A percentile compares a stretch with the other conserved stretches of the same genome.
These are phyloP conservation scores for Pseudobourletiella spinata DNA, from an alignment of 1,140 invertebrate species.

Conservation along the genomic window DNA sequence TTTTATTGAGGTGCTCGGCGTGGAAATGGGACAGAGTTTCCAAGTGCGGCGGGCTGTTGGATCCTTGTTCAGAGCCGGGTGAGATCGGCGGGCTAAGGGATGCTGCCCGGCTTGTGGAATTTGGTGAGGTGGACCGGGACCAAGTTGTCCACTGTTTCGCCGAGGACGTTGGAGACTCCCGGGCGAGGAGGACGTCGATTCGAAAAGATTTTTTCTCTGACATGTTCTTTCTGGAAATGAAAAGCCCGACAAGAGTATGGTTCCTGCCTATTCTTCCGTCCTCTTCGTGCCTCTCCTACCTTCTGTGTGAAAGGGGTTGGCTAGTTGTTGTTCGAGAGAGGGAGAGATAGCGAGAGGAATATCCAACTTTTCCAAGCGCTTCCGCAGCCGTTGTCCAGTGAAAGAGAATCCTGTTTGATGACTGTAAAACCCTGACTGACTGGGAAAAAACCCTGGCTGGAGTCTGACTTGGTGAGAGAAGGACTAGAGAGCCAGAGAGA, in stretches of 20 bases:
- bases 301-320: no score
- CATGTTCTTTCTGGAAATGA: neutral
- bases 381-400: no score
- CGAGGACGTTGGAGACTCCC: conserved; percentile 18
- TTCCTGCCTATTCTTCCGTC: neutral
- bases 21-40: conserved; percentile 3
- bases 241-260: neutral
- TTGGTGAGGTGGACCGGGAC: conserved; percentile 20
- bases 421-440: neutral
- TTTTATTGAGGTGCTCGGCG: conserved; percentile 7
- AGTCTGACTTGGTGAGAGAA: neutral
- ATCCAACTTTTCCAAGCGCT: no score
- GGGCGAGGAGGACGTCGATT: conserved; percentile 34
- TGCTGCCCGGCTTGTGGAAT: conserved; percentile 37
- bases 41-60: conserved; percentile 9
- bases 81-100: conserved; percentile 43
- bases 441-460: neutral
- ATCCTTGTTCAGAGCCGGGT: conserved; percentile 40
- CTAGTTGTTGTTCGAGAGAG: no score
- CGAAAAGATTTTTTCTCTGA: conserved; percentile 34
- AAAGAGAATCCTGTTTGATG: neutral
- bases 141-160: conserved; percentile 17
- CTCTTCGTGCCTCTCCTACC: no score
- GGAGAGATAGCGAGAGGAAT: no score
- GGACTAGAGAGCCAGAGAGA: no score